Evolutionary conservation across 2,797 vertebrate genomes (phyloP), one percentile per base, ranked within the genome.

Genomic region (Melanotaenia pygmaea): DNA sequence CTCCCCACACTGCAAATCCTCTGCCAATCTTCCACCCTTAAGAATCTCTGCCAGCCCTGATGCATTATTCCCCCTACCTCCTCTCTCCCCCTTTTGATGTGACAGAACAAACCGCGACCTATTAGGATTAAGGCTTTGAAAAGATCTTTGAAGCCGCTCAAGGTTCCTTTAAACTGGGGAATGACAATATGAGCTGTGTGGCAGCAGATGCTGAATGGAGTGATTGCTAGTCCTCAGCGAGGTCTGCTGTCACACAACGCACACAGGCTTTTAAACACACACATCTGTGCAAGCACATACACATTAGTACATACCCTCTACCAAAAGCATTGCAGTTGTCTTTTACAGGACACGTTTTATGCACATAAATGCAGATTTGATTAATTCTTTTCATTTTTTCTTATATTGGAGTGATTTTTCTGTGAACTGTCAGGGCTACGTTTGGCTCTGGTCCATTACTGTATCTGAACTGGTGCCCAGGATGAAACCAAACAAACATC

Each of bases 71-170:
- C 88, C 93, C 90, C 91, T 88, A 86, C 92, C 93, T 92, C 93
- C 91, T 78, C 90, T 74, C 89, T 82, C 89, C 88, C 88, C 70
- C 82, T 93, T 95, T 95, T 95, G 95, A 95, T 95, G 95, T 95
- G 95, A 94, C 94, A 95, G 94, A 95, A 95, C 94, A 95, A 95
- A 95, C 95, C 87, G 84, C 93, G 93, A 95, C 94, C 95, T 95
- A 95, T 95, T 95, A 94, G 94, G 95, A 95, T 95, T 95, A 95
- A 93, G 94, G 92, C 94, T 95, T 94, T 95, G 94, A 95, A 95
- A 95, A 94, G 95, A 94, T 95, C 94, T 95, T 95, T 95, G 95
- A 95, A 94, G 94, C 94, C 79, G 94, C 93, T 94, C 94, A 94
- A 94, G 93, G 94, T 95, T 94, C 86, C 93, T 95, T 95, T 94